Percentiles rank a stretch among this genome's conserved stretches.
Evolutionary conservation across 2,797 vertebrate species (phyloP).

Genomic region (Pristis pectinata): DNA sequence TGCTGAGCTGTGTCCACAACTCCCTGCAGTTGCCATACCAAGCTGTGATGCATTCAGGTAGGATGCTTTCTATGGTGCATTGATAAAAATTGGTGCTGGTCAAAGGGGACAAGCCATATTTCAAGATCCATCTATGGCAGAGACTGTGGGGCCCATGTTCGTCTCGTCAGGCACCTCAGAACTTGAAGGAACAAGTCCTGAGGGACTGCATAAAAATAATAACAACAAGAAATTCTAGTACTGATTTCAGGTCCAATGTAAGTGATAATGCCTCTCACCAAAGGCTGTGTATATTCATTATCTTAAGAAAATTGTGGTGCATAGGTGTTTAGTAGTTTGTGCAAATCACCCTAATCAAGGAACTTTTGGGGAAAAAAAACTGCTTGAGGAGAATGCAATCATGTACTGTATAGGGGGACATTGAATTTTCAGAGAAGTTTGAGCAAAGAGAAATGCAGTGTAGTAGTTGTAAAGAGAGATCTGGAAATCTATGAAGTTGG

Average conservation of each 20-base stretch:
- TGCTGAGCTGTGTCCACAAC: too few species aligned
- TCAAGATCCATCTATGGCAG: too few species aligned
- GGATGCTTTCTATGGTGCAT: too few species aligned
- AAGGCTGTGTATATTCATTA: background rate
- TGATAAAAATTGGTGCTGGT: too few species aligned
- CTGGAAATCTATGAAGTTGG: background rate
- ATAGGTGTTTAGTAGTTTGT: background rate
- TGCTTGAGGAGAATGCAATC: background rate
- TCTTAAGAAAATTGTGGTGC: background rate
- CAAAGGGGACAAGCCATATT: too few species aligned
- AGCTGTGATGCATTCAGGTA: too few species aligned
- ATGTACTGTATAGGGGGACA: background rate
- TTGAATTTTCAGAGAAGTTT: background rate
- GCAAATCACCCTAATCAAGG: too few species aligned
- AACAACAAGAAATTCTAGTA: background rate
- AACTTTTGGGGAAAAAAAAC: background rate
- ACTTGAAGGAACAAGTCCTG: too few species aligned
- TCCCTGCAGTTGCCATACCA: too few species aligned
- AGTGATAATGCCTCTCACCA: background rate
- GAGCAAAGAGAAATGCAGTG: background rate
- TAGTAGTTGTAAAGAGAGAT: background rate
- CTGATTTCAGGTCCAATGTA: background rate
- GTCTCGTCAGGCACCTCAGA: too few species aligned
- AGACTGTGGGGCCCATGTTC: too few species aligned
- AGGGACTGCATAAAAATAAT: too few species aligned